phyloP scores from a whole-genome alignment of 2,797 vertebrate species.

The Fistularia commersonii region DNA sequence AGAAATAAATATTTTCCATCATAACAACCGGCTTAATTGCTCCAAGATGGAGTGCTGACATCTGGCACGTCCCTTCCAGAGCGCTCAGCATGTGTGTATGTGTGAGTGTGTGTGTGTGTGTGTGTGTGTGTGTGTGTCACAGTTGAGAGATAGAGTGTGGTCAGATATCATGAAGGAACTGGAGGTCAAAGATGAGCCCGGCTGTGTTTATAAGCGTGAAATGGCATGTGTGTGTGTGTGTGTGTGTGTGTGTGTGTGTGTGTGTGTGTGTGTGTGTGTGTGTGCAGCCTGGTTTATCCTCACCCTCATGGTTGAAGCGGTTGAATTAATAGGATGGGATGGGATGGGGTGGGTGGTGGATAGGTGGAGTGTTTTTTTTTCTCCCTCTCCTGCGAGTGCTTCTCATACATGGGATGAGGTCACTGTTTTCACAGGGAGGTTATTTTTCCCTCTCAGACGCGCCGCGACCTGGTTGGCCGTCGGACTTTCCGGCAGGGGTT shows the following conservation, averaged over 20 bases:
- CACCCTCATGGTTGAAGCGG: conserved; percentile 51
- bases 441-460: not conserved
- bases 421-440: too few species aligned
- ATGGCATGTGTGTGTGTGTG: conserved; percentile 49
- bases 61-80: conserved; percentile 64
- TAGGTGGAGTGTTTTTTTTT: too few species aligned
- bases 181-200: conserved; percentile 56
- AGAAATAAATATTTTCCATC: conserved; percentile 69
- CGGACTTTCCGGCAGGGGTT: conserved; percentile 41
- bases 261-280: too few species aligned
- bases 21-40: conserved; percentile 67
- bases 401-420: conserved; percentile 40
- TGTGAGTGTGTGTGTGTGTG: conserved; percentile 12
- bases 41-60: conserved; percentile 64
- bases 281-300: conserved; percentile 59
- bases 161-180: conserved; percentile 43
- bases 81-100: conserved; percentile 23
- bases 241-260: too few species aligned
- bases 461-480: too few species aligned
- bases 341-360: too few species aligned
- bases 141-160: conserved; percentile 16
- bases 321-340: conserved; percentile 34
- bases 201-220: conserved; percentile 68
- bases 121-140: conserved; percentile 17
- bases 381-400: conserved; percentile 31